phyloP scores from a whole-genome alignment of 2,888 invertebrate genomes.

The Lepas anatifera region DNA sequence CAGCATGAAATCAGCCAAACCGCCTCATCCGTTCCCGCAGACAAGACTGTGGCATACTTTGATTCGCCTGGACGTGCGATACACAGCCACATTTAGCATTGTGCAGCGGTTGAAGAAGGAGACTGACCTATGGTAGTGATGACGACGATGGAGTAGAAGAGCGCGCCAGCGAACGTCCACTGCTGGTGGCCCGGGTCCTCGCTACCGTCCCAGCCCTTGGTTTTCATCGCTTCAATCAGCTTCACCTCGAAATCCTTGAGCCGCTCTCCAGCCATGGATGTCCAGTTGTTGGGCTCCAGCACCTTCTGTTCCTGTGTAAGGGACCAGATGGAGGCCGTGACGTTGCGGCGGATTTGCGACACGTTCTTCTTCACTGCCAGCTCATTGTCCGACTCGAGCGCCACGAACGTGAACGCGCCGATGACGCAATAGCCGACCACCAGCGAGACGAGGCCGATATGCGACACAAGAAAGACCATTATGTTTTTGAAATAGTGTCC shows the following conservation, averaged over 20 bases:
- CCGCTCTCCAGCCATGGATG: constrained; percentile 47
- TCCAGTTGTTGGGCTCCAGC: constrained; percentile 66
- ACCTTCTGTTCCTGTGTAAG: constrained; percentile 50
- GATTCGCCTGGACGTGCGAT: no score
- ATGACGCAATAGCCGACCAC: constrained; percentile 82
- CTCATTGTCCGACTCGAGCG: constrained; percentile 24
- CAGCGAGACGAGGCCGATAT: constrained; percentile 71
- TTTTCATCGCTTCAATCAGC: constrained; percentile 68
- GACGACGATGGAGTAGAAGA: constrained; percentile 90
- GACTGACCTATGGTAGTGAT: constrained; percentile 86
- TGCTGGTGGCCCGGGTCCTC: constrained; percentile 44
- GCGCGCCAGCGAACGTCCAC: constrained; percentile 77
- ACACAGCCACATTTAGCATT: no score
- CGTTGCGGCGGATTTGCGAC: constrained; percentile 23
- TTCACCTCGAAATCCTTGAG: constrained; percentile 51
- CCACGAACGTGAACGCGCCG: constrained; percentile 72
- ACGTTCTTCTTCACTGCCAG: constrained; percentile 24
- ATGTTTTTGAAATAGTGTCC: constrained; percentile 63
- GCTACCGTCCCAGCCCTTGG: constrained; percentile 79
- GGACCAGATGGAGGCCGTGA: constrained; percentile 42
- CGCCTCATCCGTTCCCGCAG: no score
- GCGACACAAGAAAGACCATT: constrained; percentile 72
- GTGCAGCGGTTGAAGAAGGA: not conserved
- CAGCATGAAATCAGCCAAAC: no score
- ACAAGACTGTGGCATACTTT: no score